These are phyloP conservation scores for Sabatieria punctata DNA, from an alignment of 2,888 invertebrate species.

Conservation along the genomic window DNA sequence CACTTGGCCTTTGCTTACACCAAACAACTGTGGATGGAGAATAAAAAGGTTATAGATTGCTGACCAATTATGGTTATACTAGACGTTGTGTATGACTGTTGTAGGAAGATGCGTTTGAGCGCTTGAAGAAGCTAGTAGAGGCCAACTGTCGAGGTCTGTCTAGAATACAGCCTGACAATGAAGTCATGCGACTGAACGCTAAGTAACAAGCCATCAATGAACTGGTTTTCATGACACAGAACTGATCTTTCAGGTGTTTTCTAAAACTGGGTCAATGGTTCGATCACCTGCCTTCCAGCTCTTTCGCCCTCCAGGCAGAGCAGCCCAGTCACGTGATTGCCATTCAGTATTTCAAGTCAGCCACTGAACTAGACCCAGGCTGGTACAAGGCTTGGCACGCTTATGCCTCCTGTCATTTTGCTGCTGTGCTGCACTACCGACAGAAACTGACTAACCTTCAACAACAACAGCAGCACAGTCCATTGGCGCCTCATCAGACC, in stretches of 20 bases:
- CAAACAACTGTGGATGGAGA: constrained; percentile 82
- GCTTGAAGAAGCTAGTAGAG: not conserved
- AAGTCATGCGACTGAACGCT: no score
- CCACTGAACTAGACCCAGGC: constrained; percentile 60
- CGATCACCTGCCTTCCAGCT: constrained; percentile 42
- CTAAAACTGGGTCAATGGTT: constrained; percentile 88
- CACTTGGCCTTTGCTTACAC: constrained; percentile 59
- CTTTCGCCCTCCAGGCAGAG: not conserved
- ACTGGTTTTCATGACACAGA: not conserved
- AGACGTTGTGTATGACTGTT: not conserved
- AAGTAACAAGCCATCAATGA: no score
- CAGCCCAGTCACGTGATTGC: constrained; percentile 34
- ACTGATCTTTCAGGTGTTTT: constrained; percentile 50
- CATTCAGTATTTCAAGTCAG: constrained; percentile 52
- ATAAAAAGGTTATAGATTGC: constrained; percentile 29
- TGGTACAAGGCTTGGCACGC: constrained; percentile 91
- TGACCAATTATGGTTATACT: not conserved
- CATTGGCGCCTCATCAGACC: not conserved
- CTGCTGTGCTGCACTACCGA: constrained; percentile 59
- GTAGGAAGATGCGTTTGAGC: not conserved
- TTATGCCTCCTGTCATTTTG: constrained; percentile 94
- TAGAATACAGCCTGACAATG: no score
- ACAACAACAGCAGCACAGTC: not conserved
- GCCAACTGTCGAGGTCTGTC: no score
- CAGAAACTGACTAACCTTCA: not conserved